Evolutionary conservation across 2,888 invertebrate species (phyloP).

Genomic region (Bruchidius siliquastri): DNA sequence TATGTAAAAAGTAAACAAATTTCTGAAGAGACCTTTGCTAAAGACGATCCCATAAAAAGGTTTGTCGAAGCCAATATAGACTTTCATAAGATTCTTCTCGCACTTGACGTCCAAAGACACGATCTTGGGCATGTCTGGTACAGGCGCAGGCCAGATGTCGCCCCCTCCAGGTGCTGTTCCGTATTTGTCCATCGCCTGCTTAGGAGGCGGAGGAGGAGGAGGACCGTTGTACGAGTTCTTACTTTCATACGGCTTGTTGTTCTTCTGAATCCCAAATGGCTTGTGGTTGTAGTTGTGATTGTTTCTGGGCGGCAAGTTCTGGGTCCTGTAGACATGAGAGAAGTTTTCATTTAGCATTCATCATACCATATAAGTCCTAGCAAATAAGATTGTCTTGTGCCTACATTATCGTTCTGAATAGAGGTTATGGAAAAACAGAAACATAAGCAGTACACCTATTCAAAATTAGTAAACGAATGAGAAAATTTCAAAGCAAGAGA

Average conservation of each 20-base stretch:
- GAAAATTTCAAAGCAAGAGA: too few species aligned
- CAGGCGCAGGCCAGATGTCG: constrained; percentile 81
- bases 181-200: constrained; percentile 45
- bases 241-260: constrained; percentile 43
- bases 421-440: too few species aligned
- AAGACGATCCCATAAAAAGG: constrained; percentile 95
- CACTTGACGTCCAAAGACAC: constrained; percentile 89
- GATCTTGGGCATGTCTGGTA: constrained; percentile 90
- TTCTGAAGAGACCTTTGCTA: constrained; percentile 60
- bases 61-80: constrained; percentile 89
- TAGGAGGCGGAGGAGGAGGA: constrained; percentile 58
- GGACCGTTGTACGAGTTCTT: constrained; percentile 70
- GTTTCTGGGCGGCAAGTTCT: constrained; percentile 44
- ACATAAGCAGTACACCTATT: too few species aligned
- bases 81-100: constrained; percentile 91
- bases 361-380: too few species aligned
- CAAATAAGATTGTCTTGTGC: too few species aligned
- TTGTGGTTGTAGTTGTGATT: constrained; percentile 44
- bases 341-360: too few species aligned
- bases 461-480: too few species aligned
- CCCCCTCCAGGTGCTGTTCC: constrained; percentile 36
- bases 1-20: background rate
- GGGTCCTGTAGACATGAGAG: constrained; percentile 5
- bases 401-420: too few species aligned
- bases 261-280: constrained; percentile 51